A percentile compares a stretch with the other conserved stretches of the same genome.
Evolutionary conservation across 2,888 invertebrate genomes (phyloP).

Genomic region (Sminthurides aquaticus): DNA sequence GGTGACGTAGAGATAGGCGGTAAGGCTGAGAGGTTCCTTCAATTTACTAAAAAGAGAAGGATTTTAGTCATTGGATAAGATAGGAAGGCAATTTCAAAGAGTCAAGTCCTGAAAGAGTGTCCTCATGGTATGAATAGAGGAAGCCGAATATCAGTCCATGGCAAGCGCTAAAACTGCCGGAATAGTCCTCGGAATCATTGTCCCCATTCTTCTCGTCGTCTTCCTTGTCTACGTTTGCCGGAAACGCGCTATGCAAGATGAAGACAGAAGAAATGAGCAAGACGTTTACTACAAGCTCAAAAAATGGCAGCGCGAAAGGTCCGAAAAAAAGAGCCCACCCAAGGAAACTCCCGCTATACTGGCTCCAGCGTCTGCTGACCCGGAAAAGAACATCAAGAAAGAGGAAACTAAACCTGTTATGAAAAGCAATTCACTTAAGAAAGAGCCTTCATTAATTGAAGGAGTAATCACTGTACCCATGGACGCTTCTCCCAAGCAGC

Average conservation of each 20-base stretch:
- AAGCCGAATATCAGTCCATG: constrained; percentile 39
- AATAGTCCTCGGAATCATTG: constrained; percentile 65
- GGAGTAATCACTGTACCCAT: constrained; percentile 5
- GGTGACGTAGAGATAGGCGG: too few species aligned
- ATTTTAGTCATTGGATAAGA: too few species aligned
- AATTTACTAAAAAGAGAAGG: too few species aligned
- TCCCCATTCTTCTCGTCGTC: constrained; percentile 60
- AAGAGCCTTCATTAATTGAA: not conserved
- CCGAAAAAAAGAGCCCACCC: not conserved
- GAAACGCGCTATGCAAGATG: constrained; percentile 23
- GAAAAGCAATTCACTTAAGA: not conserved
- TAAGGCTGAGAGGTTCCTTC: too few species aligned
- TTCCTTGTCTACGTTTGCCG: constrained; percentile 29
- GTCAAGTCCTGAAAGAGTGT: not conserved
- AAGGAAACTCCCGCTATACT: constrained; percentile 8
- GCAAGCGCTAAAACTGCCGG: constrained; percentile 56
- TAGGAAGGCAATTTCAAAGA: too few species aligned
- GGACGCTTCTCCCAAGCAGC: constrained; percentile 13
- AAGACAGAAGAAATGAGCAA: constrained; percentile 23
- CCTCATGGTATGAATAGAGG: constrained; percentile 31
- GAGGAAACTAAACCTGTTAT: constrained; percentile 6
- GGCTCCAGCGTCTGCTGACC: not conserved
- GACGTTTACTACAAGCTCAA: constrained; percentile 28
- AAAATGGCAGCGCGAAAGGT: not conserved
- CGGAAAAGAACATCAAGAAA: constrained; percentile 3